Conservation (phyloP, 2,888 invertebrate species). For the Acanthosepion pharaonis region DNA sequence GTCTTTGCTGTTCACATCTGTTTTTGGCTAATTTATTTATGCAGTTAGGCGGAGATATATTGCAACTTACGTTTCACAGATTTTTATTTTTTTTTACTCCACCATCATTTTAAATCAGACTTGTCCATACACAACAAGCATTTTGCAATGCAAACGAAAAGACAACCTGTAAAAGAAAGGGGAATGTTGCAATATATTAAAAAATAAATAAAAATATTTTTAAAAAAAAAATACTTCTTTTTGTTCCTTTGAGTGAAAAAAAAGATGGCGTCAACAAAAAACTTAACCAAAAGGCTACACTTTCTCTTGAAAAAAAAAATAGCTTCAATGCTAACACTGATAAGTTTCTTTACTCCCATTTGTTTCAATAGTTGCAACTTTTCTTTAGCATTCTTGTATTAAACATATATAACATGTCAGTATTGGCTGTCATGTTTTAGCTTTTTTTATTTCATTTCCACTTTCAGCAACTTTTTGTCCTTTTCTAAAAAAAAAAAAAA, state of each 20-base stretch:
- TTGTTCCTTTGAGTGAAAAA: not conserved
- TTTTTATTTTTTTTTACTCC: not conserved
- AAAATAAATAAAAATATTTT: not conserved
- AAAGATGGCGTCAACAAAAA: not conserved
- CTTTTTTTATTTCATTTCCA: not conserved
- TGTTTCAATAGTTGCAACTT: not conserved
- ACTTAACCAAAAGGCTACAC: not conserved
- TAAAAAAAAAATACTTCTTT: not conserved
- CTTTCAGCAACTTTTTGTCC: not conserved
- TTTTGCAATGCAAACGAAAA: not conserved
- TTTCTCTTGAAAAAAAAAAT: not conserved
- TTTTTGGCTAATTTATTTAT: too few relatives aligned
- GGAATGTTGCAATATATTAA: not conserved
- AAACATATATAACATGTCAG: constrained; percentile 3
- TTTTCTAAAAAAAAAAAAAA: not conserved
- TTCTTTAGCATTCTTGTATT: not conserved
- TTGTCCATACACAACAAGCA: not conserved
- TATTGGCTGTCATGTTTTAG: not conserved
- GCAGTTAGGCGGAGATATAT: not conserved
- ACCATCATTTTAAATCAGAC: not conserved
- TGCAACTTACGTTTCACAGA: not conserved
- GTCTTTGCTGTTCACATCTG: too few relatives aligned
- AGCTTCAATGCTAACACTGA: too few relatives aligned
- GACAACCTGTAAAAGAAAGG: not conserved
- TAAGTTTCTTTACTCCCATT: not conserved